Base-by-base conservation (phyloP, 2,797 vertebrate species). In the Propithecus perrieri region DNA sequence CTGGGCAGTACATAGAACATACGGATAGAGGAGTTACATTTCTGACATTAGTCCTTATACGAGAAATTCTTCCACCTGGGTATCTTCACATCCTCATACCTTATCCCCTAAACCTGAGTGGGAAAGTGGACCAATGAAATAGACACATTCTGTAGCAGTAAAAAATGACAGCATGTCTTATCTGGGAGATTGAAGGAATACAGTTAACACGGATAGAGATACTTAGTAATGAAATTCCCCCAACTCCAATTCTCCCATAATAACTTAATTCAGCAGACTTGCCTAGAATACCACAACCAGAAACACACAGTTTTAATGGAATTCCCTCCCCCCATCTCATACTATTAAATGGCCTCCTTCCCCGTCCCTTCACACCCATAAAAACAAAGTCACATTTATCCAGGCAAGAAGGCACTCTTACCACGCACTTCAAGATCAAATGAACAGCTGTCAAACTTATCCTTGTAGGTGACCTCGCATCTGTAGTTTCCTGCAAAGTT, bases 401-500 rank as follows among this genome's bases (percentile, higher is more conserved):
- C 85, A 90, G 85, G 57, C 26, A 59, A 75, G 33, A 67, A 86
- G n/a, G 95, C 75, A 48, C 18, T 41, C 99, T 98, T 98, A 99
- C 99, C 99, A 92, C 99, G 99, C 86, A 99, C 98, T 98, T 99
- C 99, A 97, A 99, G 99, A 98, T 99, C 99, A 97, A 99, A 99
- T 59, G 99, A 99, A 80, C 99, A 99, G 98, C 99, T 99, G 98
- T 99, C 99, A 98, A 99, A 99, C 98, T 99, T 99, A 98, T 99
- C 99, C 98, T 99, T 99, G 97, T 99, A 99, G 94, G 97, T 99
- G 91, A 99, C 99, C 98, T 99, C 99, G n/a, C 99, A 99, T 89
- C 99, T 99, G 98, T 99, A 99, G 98, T 99, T 99, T 46, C 99
- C 99, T 41, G 99, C 99, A 2, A 99, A 99, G 98, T 99, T 99